A percentile compares a stretch with the other conserved stretches of the same genome.
Evolutionary conservation across 2,797 vertebrate species (phyloP).

Genomic region (Australoheros facetus): DNA sequence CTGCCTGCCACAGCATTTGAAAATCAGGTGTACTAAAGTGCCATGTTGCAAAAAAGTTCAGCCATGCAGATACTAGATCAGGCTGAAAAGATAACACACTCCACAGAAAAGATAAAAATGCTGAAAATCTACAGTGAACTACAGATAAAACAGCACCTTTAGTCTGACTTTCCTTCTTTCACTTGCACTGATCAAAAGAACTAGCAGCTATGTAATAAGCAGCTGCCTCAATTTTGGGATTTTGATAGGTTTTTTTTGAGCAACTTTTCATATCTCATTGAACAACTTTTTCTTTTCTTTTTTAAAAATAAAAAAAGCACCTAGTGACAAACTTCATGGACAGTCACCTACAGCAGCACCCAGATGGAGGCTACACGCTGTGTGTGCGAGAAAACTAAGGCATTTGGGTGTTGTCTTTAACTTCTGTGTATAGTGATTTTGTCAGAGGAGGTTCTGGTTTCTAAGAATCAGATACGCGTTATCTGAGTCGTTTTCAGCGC

Average conservation of each 20-base stretch:
- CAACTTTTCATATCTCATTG: not conserved
- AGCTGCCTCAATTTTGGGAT: not conserved
- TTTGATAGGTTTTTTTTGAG: not conserved
- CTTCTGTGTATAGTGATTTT: not conserved
- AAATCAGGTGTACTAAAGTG: slow-evolving; percentile 52
- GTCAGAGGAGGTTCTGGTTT: not conserved
- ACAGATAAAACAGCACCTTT: not conserved
- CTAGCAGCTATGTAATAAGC: not conserved
- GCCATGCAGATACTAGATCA: slow-evolving; percentile 43
- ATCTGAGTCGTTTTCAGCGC: not conserved
- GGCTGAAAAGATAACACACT: slow-evolving; percentile 44
- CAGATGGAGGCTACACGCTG: no score
- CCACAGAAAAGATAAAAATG: not conserved
- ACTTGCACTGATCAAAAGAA: not conserved
- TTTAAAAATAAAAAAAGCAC: no score
- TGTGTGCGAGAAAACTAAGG: not conserved
- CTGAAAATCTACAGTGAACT: not conserved
- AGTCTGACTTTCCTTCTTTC: not conserved
- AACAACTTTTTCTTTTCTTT: not conserved
- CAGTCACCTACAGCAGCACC: not conserved
- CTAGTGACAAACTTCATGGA: not conserved
- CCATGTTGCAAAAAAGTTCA: slow-evolving; percentile 24
- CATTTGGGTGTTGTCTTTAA: not conserved
- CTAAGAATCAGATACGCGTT: not conserved
- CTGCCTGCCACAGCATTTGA: slow-evolving; percentile 9